Evolutionary conservation across 1,140 invertebrate species (phyloP), one percentile per base, ranked within the genome.

Genomic region (Sitodiplosis mosellana): DNA sequence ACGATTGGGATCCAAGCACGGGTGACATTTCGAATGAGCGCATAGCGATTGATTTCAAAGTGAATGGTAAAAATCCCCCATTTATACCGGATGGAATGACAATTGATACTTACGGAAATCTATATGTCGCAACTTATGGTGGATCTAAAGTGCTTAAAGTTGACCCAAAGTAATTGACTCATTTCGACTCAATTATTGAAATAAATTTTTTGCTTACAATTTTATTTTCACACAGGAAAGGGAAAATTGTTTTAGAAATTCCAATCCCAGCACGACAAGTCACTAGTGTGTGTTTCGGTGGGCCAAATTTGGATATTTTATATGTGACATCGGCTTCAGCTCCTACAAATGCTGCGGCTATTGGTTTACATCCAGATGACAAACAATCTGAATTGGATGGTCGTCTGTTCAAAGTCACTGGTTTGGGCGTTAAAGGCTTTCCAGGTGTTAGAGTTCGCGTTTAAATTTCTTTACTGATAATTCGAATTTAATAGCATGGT

Each of bases 211-310:
- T 47, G 12, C 40, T 5, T 12, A 11, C 18, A 11, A 46, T 20
- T 12, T 20, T 22, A 45, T 36, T 42, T 43, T 27, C 3, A 27
- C 27, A 1, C 33, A 63, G 59, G 49, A 63, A 52, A 45, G 61
- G 61, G 41, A 54, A 61, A 47, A 49, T 60, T 15, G 45, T 60
- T 44, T 50, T 60, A 44, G 58, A 61, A 52, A 63, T 63, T 37
- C 56, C 73, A 1, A 68, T 86, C 12, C 84, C 84, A 8, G 76
- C 77, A 1, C 68, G 71, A 46, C 75, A 82, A 56, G 75, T 84
- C 2, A 89, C 87, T 0, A 88, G 85, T 0, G 76, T 74, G 0
- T 77, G 78, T 47, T 92, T 83, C 59, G 87, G 87, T 10, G 87
- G 86, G 4, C 66, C 73, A 1, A 71, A 82, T 56, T 60, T 84